Evolutionary conservation across 2,888 invertebrate genomes (phyloP), one percentile per base, ranked within the genome.

Genomic region (Iphiclides podalirius): DNA sequence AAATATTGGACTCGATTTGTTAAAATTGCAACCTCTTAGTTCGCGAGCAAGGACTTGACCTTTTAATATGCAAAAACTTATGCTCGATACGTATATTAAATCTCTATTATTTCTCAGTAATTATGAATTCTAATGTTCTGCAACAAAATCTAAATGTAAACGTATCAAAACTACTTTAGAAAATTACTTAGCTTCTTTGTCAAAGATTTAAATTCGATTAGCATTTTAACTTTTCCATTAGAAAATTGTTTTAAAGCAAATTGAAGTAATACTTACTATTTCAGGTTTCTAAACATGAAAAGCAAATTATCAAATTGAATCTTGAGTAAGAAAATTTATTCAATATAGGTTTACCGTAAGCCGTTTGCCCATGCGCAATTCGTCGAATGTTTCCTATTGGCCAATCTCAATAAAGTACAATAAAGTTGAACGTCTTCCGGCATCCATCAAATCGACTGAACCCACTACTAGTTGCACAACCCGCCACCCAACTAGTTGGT

Each of bases 341-440:
- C 35, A 50, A 50, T 50, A 26, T 26, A n/a, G 28, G 17, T 20
- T 11, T 35, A 40, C 31, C 26, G 40, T 50, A 59, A 70, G 71
- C 68, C 63, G 64, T 70, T 70, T 63, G 66, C 66, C 64, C 60
- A 67, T 61, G 63, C 56, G 65, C 61, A 57, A 64, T 68, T 68
- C 64, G 65, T 74, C 62, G 61, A 64, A 61, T 72, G 67, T 73
- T 75, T 72, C 70, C 72, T 72, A 66, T 73, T 67, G 61, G 64
- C 66, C 79, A 78, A 79, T 82, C 67, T 72, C 75, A 75, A 79
- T 82, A 83, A 81, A 81, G 72, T 66, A 76, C 75, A 72, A 79
- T 81, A 78, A 81, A 80, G 70, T 66, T 74, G 67, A 67, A 75
- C 70, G 74, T 77, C 79, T 85, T 85, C 85, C 85, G 85, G 85